phyloP scores from a whole-genome alignment of 1,140 invertebrate genomes.

The Cotesia vestalis region DNA sequence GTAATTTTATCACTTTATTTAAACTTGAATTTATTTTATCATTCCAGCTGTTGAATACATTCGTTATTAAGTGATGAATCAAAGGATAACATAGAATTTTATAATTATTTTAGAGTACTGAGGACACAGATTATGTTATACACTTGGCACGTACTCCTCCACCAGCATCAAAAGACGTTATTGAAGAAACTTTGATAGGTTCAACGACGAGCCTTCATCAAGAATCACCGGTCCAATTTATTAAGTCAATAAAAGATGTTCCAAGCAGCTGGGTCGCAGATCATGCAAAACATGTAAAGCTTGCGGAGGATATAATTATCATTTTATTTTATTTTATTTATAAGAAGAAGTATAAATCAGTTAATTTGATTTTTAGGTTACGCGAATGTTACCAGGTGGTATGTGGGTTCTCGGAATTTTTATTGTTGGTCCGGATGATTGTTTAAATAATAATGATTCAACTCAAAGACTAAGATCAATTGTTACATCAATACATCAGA shows the following conservation, averaged over 20 bases:
- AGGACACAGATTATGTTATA: conserved; percentile 75
- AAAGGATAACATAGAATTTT: neutral
- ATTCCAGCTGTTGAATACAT: conserved; percentile 20
- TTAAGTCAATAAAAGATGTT: conserved; percentile 63
- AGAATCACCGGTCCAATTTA: conserved; percentile 46
- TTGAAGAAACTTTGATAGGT: conserved; percentile 55
- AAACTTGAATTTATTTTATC: conserved; percentile 11
- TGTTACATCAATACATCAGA: conserved; percentile 68
- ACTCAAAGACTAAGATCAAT: conserved; percentile 68
- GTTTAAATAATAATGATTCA: conserved; percentile 66
- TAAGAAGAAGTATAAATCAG: conserved; percentile 29
- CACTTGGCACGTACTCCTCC: conserved; percentile 77
- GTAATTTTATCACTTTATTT: conserved; percentile 40
- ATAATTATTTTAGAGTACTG: conserved; percentile 63
- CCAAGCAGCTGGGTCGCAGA: conserved; percentile 73
- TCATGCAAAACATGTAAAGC: conserved; percentile 72
- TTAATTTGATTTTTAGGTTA: conserved; percentile 65
- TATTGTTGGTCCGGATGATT: conserved; percentile 71
- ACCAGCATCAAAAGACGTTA: conserved; percentile 63
- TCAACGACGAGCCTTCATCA: conserved; percentile 41
- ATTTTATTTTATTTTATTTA: conserved; percentile 23
- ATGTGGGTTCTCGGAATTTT: conserved; percentile 77
- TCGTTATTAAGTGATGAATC: neutral
- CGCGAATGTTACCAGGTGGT: conserved; percentile 84
- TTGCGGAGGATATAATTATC: conserved; percentile 1